phyloP scores from a whole-genome alignment of 2,888 invertebrate species.

The Macrostomum cliftonense region DNA sequence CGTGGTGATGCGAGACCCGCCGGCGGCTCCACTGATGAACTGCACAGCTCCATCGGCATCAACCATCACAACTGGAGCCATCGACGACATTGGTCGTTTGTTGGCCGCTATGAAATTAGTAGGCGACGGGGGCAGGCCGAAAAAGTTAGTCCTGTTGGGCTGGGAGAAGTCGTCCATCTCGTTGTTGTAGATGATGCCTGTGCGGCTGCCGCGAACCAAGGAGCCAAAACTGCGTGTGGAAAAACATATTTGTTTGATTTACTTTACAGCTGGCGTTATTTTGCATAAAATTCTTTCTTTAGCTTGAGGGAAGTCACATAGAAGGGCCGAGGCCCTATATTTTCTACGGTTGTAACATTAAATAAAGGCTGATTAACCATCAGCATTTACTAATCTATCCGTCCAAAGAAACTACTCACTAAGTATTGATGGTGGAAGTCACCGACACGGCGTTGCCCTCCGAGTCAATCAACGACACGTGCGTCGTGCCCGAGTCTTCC shows the following conservation, averaged over 20 bases:
- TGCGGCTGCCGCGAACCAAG: constrained; percentile 16
- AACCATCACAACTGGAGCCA: constrained; percentile 21
- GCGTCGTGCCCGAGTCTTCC: constrained; percentile 24
- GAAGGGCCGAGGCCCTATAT: too few relatives aligned
- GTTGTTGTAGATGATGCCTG: constrained; percentile 34
- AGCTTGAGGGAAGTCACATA: too few relatives aligned
- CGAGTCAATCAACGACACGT: constrained; percentile 25
- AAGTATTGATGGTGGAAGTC: constrained; percentile 31
- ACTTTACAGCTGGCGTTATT: too few relatives aligned
- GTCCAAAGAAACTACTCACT: constrained; percentile 17
- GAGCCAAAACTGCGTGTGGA: constrained; percentile 31
- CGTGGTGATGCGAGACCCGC: constrained; percentile 20
- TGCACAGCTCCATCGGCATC: constrained; percentile 11
- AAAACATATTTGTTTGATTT: too few relatives aligned
- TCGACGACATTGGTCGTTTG: constrained; percentile 23
- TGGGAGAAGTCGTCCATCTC: constrained; percentile 34
- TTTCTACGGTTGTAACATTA: too few relatives aligned
- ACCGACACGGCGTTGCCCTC: constrained; percentile 31
- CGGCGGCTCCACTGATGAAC: constrained; percentile 18
- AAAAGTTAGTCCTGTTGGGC: constrained; percentile 44
- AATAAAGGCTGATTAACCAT: too few relatives aligned
- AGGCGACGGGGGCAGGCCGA: constrained; percentile 45
- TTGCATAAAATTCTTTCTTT: too few relatives aligned
- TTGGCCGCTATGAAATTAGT: constrained; percentile 21
- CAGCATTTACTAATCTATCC: too few relatives aligned